A percentile compares a stretch with the other conserved stretches of the same genome.
These are phyloP conservation scores for Lepas anatifera DNA, from an alignment of 2,888 invertebrate species.

Conservation along the genomic window DNA sequence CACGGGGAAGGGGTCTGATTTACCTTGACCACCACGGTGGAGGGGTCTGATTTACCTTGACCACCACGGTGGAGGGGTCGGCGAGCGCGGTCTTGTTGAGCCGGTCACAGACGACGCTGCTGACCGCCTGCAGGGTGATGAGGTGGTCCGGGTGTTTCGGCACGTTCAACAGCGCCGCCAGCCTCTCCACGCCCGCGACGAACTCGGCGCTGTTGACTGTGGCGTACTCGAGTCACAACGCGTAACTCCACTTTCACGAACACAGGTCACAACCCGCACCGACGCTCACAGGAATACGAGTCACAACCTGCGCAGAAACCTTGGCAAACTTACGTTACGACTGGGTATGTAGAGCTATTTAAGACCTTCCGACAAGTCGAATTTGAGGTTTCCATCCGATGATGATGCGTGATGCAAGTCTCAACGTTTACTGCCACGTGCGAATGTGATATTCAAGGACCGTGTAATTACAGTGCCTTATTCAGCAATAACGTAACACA, in stretches of 20 bases:
- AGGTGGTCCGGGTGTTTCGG: constrained; percentile 69
- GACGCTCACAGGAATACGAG: too few relatives aligned
- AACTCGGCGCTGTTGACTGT: constrained; percentile 66
- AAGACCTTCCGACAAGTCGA: too few relatives aligned
- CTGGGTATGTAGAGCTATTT: too few relatives aligned
- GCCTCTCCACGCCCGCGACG: constrained; percentile 59
- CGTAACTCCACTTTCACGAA: neutral
- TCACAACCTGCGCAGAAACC: too few relatives aligned
- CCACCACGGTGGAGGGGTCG: constrained; percentile 41
- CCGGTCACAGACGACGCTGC: constrained; percentile 46
- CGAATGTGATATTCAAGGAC: too few relatives aligned
- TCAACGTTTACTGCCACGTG: too few relatives aligned
- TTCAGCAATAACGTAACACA: too few relatives aligned
- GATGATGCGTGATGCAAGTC: too few relatives aligned
- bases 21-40: constrained; percentile 44
- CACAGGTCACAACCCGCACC: too few relatives aligned
- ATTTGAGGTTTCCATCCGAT: too few relatives aligned
- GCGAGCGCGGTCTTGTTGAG: constrained; percentile 46
- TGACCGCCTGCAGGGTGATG: constrained; percentile 54
- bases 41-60: constrained; percentile 32
- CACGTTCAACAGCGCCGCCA: constrained; percentile 67
- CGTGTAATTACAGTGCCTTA: too few relatives aligned
- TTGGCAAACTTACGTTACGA: too few relatives aligned
- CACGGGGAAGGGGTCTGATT: constrained; percentile 26
- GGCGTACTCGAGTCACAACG: constrained; percentile 33